Conservation (phyloP, 2,888 invertebrate species). For the Drosophila prostipennis region DNA sequence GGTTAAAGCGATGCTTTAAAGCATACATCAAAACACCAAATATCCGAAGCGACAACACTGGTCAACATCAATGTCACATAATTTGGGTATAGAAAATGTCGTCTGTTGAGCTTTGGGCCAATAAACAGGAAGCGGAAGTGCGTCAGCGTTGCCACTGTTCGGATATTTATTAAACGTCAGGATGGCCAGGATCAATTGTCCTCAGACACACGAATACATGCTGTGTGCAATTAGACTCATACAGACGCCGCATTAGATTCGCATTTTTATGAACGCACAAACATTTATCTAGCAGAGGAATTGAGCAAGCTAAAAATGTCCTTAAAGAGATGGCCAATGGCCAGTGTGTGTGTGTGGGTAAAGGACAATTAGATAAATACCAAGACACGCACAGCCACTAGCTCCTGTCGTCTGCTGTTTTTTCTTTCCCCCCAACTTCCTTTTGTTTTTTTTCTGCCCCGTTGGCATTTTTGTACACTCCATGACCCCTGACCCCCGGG, state of each 20-base stretch:
- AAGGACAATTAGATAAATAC: slow-evolving; percentile 76
- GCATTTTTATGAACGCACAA: slow-evolving; percentile 53
- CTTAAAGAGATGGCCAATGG: slow-evolving; percentile 47
- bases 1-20: too few species aligned
- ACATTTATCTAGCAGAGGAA: slow-evolving; percentile 66
- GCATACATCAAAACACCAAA: too few species aligned
- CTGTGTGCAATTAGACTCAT: slow-evolving; percentile 63
- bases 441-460: slow-evolving; percentile 49
- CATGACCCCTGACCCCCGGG: slow-evolving; percentile 55
- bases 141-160: slow-evolving; percentile 42
- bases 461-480: slow-evolving; percentile 74
- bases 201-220: slow-evolving; percentile 13
- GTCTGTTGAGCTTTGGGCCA: slow-evolving; percentile 35
- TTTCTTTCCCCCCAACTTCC: slow-evolving; percentile 14
- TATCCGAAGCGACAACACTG: slow-evolving; percentile 7
- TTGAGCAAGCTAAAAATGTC: slow-evolving; percentile 57
- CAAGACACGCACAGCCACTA: slow-evolving; percentile 58
- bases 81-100: slow-evolving; percentile 39
- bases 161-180: slow-evolving; percentile 75
- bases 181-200: slow-evolving; percentile 65
- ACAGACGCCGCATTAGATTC: slow-evolving; percentile 70
- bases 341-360: slow-evolving; percentile 40
- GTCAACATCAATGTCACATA: slow-evolving; percentile 13
- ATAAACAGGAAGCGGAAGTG: slow-evolving; percentile 69
- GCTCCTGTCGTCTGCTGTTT: slow-evolving; percentile 36